Evolutionary conservation across 2,888 invertebrate species (phyloP).

Genomic region (Ypsolopha sequella): DNA sequence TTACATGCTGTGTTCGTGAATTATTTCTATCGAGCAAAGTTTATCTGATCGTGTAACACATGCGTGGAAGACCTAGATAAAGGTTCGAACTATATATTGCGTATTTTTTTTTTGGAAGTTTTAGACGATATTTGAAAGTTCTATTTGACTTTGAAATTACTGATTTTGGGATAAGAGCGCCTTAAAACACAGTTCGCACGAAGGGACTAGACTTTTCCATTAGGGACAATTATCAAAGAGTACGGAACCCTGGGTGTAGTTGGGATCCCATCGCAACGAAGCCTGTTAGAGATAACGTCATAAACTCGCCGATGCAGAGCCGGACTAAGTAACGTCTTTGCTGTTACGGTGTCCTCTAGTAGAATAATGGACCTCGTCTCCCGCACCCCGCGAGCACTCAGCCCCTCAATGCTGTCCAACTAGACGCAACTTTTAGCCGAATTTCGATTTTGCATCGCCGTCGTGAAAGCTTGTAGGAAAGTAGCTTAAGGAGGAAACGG

Average conservation of each 20-base stretch:
- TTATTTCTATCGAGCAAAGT: too few species aligned
- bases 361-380: slow-evolving; percentile 55
- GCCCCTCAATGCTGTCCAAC: slow-evolving; percentile 12
- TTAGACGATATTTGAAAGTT: too few species aligned
- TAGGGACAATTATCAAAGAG: slow-evolving; percentile 67
- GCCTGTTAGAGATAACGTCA: slow-evolving; percentile 70
- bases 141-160: too few species aligned
- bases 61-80: too few species aligned
- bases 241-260: slow-evolving; percentile 51
- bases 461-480: not conserved
- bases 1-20: too few species aligned
- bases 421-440: not conserved
- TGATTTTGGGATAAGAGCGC: too few species aligned
- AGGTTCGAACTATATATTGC: too few species aligned
- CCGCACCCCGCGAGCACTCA: slow-evolving; percentile 13
- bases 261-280: slow-evolving; percentile 42
- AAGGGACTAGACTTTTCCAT: slow-evolving; percentile 69
- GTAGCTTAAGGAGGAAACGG: too few species aligned
- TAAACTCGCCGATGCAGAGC: slow-evolving; percentile 63
- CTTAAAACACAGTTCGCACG: slow-evolving; percentile 63
- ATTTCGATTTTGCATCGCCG: not conserved
- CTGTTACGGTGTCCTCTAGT: slow-evolving; percentile 39
- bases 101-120: too few species aligned
- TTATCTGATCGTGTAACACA: too few species aligned
- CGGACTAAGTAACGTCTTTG: slow-evolving; percentile 59